phyloP scores from a whole-genome alignment of 2,797 vertebrate genomes.

The Buceros bicornis region DNA sequence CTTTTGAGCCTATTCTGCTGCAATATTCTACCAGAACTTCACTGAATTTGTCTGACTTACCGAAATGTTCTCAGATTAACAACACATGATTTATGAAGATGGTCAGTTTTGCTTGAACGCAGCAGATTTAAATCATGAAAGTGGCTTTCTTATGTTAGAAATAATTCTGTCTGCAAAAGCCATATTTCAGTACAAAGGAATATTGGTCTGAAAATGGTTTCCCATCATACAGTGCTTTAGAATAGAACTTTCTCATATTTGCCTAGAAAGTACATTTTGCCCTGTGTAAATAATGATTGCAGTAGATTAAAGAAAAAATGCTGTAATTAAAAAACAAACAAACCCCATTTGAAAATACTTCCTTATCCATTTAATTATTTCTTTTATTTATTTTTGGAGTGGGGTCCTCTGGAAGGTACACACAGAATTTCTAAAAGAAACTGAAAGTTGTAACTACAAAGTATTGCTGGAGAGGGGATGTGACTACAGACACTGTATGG shows the following conservation, averaged over 20 bases:
- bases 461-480: background rate
- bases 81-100: background rate
- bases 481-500: background rate
- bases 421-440: background rate
- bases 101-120: background rate
- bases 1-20: background rate
- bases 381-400: fast-evolving
- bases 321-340: background rate
- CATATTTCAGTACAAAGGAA: background rate
- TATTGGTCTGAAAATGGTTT: background rate
- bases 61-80: background rate
- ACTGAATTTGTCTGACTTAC: background rate
- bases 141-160: background rate
- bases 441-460: background rate
- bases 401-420: background rate
- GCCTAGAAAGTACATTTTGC: background rate
- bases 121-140: background rate
- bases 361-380: background rate
- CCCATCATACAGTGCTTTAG: background rate
- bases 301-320: background rate
- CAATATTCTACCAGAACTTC: background rate
- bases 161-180: background rate
- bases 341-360: background rate
- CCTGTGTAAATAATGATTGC: background rate
- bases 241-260: background rate